Evolutionary conservation across 2,113 vertebrate genomes (phyloP).

Genomic region (Symphodus melops): DNA sequence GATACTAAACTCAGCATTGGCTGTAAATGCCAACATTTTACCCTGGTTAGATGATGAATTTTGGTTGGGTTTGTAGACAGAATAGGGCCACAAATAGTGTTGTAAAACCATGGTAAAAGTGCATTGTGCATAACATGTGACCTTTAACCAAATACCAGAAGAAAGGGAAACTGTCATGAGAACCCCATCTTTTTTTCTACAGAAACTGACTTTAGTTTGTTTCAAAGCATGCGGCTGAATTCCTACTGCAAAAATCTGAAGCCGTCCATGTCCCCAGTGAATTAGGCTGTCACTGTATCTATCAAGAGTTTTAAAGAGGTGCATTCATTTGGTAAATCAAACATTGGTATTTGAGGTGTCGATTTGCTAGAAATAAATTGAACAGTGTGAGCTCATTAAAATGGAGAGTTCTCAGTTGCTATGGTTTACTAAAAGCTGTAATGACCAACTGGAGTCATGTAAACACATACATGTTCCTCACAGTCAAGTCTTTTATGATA

Average conservation of each 20-base stretch:
- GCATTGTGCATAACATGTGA: no score
- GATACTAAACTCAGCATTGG: background rate
- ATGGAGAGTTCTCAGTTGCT: background rate
- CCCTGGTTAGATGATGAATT: no score
- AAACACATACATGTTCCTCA: background rate
- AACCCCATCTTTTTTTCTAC: no score
- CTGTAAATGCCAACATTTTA: background rate
- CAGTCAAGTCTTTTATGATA: constrained; percentile 22
- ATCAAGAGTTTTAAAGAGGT: constrained; percentile 1
- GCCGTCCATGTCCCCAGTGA: background rate
- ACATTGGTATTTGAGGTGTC: background rate
- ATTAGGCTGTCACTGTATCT: background rate
- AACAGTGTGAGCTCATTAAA: constrained; percentile 6
- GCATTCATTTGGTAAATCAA: constrained; percentile 19
- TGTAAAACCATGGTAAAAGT: no score
- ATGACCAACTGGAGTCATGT: background rate
- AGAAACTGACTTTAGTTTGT: no score
- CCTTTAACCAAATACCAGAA: no score
- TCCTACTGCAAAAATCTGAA: background rate
- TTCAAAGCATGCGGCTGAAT: no score
- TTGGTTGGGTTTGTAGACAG: no score
- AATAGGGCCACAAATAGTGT: no score
- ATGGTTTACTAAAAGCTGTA: no score
- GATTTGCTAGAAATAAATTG: constrained; percentile 15
- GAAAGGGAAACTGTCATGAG: no score